These are phyloP conservation scores for Scartelaos histophorus DNA, from an alignment of 2,113 vertebrate species.

Conservation along the genomic window DNA sequence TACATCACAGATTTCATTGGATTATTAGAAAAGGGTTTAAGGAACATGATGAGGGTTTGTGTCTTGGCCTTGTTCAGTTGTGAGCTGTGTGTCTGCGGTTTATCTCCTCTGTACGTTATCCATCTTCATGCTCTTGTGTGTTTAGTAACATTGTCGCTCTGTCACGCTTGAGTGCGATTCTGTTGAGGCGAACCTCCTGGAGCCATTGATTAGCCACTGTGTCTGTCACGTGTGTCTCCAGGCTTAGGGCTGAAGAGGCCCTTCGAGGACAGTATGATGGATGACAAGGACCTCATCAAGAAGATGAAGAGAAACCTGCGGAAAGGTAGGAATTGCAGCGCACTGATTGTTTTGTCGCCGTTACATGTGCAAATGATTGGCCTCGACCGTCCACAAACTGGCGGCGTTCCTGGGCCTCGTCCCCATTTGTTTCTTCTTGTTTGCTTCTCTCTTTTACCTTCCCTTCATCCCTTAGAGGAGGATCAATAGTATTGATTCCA, in stretches of 20 bases:
- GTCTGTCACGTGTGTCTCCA: constrained; percentile 18
- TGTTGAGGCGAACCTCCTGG: constrained; percentile 18
- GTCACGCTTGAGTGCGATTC: constrained; percentile 14
- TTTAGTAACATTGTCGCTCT: constrained; percentile 23
- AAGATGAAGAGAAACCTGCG: constrained; percentile 98
- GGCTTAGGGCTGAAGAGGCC: constrained; percentile 91
- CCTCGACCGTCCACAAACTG: not conserved
- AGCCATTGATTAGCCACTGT: constrained; percentile 16
- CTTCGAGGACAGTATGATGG: constrained; percentile 89
- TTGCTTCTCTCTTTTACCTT: constrained; percentile 19
- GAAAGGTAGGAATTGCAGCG: constrained; percentile 80
- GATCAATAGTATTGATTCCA: constrained; percentile 71
- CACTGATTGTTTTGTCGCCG: not conserved
- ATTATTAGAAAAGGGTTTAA: not conserved
- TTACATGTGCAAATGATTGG: not conserved
- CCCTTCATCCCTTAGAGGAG: constrained; percentile 39
- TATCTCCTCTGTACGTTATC: constrained; percentile 33
- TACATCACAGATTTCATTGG: not conserved
- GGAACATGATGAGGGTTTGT: constrained; percentile 14
- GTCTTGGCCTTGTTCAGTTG: constrained; percentile 28
- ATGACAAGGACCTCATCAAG: constrained; percentile 98
- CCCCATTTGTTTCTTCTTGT: constrained; percentile 18
- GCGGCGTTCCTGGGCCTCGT: constrained; percentile 12
- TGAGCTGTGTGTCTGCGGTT: constrained; percentile 32
- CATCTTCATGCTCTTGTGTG: constrained; percentile 22